These are phyloP conservation scores for Scylla paramamosain DNA, from an alignment of 1,140 invertebrate genomes.

Conservation along the genomic window DNA sequence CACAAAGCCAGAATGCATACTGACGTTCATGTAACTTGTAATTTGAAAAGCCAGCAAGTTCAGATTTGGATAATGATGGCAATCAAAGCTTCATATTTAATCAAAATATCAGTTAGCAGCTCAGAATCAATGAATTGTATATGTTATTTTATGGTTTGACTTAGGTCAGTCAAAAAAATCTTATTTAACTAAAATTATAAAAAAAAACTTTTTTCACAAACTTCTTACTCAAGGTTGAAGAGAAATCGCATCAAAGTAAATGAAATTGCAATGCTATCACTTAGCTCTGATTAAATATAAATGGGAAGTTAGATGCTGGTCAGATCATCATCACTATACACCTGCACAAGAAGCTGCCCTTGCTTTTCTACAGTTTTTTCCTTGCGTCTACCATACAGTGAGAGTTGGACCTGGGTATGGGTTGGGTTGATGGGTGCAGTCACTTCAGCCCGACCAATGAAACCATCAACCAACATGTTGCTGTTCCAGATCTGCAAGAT, in stretches of 20 bases:
- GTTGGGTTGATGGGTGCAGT: constrained; percentile 68
- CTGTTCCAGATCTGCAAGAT: constrained; percentile 80
- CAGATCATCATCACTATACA: constrained; percentile 77
- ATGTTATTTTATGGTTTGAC: not conserved
- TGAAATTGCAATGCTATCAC: not conserved
- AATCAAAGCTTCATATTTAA: too few relatives aligned
- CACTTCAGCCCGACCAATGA: constrained; percentile 80
- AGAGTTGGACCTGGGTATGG: constrained; percentile 72
- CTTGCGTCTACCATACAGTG: constrained; percentile 73
- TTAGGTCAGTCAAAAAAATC: not conserved
- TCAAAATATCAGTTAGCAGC: not conserved
- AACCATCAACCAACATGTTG: constrained; percentile 81
- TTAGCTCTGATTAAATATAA: not conserved
- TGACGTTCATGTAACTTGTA: too few relatives aligned
- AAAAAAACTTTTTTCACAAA: not conserved
- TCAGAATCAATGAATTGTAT: not conserved
- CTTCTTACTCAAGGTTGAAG: not conserved
- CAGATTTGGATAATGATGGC: too few relatives aligned
- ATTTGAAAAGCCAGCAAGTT: too few relatives aligned
- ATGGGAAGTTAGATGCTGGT: constrained; percentile 67
- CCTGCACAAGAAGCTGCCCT: constrained; percentile 74
- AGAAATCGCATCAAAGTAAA: not conserved
- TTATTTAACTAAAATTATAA: not conserved
- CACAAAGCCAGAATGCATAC: too few relatives aligned
- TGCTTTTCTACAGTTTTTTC: constrained; percentile 74